Conservation (phyloP, 2,113 vertebrate genomes). For the Trichechus manatus region DNA sequence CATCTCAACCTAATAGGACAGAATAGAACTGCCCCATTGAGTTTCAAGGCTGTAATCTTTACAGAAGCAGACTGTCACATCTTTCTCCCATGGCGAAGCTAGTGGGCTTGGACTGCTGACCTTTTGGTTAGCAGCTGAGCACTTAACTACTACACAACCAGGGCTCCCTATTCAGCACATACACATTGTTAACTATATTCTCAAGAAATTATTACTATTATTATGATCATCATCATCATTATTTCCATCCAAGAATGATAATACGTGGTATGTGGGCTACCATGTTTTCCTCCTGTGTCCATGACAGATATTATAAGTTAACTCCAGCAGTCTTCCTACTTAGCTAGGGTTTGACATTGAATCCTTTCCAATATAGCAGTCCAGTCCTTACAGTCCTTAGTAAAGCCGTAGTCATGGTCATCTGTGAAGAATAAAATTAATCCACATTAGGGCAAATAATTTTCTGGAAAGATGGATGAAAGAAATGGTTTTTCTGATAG, state of each 20-base stretch:
- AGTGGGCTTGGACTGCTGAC: too few relatives aligned
- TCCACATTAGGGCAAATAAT: neutral
- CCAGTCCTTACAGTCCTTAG: neutral
- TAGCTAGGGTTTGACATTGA: neutral
- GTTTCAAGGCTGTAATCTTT: neutral
- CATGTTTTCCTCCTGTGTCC: neutral
- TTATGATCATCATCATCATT: neutral
- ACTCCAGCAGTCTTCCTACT: neutral
- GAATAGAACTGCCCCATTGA: neutral
- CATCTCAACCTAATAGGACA: neutral
- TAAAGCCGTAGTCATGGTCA: neutral
- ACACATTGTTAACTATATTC: neutral
- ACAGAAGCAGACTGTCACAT: neutral
- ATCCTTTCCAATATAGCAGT: neutral
- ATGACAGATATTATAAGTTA: conserved; percentile 15
- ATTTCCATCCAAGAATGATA: neutral
- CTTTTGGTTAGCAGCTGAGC: too few relatives aligned
- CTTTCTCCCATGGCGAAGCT: too few relatives aligned
- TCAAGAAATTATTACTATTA: neutral
- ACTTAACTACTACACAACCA: too few relatives aligned
- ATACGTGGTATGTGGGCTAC: neutral
- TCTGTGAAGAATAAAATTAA: conserved; percentile 22
- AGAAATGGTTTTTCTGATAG: neutral
- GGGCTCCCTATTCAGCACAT: neutral
- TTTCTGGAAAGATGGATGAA: neutral